Base-by-base conservation (phyloP, 2,113 vertebrate genomes). In the Cyanoramphus novaezelandiae region DNA sequence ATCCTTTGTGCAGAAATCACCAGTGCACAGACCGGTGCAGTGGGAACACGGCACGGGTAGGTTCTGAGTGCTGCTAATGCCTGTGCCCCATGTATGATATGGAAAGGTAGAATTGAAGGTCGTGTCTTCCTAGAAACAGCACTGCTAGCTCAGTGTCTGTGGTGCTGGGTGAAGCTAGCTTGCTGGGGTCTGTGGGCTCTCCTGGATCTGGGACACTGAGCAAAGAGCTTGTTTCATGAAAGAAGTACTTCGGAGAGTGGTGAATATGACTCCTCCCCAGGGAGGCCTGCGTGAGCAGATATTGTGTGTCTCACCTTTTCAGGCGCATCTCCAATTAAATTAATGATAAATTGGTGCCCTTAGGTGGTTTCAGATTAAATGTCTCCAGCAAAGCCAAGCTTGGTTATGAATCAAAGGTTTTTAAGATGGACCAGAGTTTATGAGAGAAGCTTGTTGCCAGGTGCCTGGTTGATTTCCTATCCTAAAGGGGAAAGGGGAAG, bases 341-440 rank as follows among this genome's bases (percentile, higher is more conserved):
- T 92, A 94, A 89, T 84, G 90, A 90, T 94, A 94, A 94, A 94
- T 96, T 84, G 69, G 18, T 94, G 82, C 76, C 92, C 82, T 52
- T 76, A 93, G 88, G 88, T 76, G 57, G 90, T 91, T 96, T 95
- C 95, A 93, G 83, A 94, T 95, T 84, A 93, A 97, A 88, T 91
- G 57, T 83, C 76, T 95, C 25, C 65, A 78, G 55, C 80, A 87
- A 83, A 92, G 62, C 47, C 46, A 89, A 72, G 52, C 72, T 86
- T 79, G 77, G 27, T 94, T 93, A 92, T 95, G 74, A 95, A 92
- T 86, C 52, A 86, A 46, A 62, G 50, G 13, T 78, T 92, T 97
- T 97, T 94, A 94, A 91, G 77, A 87, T 49, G 69, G 68, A 84
- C 69, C 35, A 71, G 69, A 84, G 57, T 67, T 95, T 41, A 74